phyloP scores from a whole-genome alignment of 2,797 vertebrate genomes.

The Amazonetta brasiliensis region DNA sequence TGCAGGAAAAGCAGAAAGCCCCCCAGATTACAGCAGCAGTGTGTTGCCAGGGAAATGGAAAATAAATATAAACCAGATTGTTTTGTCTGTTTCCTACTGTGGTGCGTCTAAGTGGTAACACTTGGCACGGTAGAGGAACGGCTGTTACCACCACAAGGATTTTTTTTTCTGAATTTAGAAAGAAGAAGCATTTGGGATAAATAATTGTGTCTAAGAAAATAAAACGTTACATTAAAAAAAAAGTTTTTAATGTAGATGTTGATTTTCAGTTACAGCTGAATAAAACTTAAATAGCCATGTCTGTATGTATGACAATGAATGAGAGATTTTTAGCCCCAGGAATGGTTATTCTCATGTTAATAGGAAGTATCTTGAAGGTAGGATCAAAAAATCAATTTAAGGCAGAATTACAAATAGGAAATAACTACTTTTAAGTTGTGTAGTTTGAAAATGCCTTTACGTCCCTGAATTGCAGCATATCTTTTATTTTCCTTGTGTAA shows the following conservation, averaged over 20 bases:
- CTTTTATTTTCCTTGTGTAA: accelerated
- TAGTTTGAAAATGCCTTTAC: background rate
- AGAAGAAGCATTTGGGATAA: background rate
- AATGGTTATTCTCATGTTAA: background rate
- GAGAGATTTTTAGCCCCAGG: background rate
- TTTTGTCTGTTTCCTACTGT: background rate
- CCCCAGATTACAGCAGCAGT: background rate
- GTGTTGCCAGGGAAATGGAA: background rate
- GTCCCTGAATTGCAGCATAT: background rate
- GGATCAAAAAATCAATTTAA: background rate
- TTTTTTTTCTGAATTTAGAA: background rate
- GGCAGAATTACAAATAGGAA: background rate
- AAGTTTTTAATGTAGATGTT: background rate
- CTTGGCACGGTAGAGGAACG: too few species aligned
- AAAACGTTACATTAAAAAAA: background rate
- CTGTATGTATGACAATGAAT: background rate
- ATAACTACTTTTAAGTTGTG: background rate
- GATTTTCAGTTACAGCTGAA: background rate
- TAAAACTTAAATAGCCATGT: background rate
- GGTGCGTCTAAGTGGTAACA: background rate
- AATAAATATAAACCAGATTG: background rate
- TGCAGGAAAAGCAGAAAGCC: background rate
- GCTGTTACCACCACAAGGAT: too few species aligned
- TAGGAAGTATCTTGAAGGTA: background rate
- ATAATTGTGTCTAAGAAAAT: background rate